Evolutionary conservation across 2,888 invertebrate species (phyloP).

Genomic region (Macaria liturata): DNA sequence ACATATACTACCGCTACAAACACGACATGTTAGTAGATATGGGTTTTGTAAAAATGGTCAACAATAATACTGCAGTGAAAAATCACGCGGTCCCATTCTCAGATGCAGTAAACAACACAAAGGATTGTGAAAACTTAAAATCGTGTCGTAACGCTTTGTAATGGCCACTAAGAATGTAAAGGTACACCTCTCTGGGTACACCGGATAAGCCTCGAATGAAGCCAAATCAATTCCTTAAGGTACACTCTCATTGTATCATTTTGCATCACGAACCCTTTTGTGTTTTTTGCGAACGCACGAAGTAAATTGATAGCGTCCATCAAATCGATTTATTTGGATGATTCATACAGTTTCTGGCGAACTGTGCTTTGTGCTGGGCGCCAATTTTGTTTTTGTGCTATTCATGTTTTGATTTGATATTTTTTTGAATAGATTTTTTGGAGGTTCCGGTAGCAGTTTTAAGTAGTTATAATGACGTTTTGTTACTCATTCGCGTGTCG

Average conservation of each 20-base stretch:
- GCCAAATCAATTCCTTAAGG: constrained; percentile 56
- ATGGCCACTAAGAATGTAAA: constrained; percentile 43
- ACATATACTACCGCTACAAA: too few species aligned
- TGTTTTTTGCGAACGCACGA: constrained; percentile 50
- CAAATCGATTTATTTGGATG: constrained; percentile 61
- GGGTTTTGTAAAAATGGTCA: constrained; percentile 5
- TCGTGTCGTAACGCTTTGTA: constrained; percentile 35
- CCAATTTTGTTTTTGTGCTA: constrained; percentile 36
- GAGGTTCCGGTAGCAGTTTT: constrained; percentile 1
- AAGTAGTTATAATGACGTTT: neutral
- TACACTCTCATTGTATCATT: constrained; percentile 58
- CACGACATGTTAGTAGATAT: too few species aligned
- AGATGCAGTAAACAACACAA: constrained; percentile 13
- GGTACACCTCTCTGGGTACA: constrained; percentile 26
- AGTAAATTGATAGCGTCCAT: constrained; percentile 58
- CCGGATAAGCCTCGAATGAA: constrained; percentile 62
- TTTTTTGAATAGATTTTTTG: constrained; percentile 13
- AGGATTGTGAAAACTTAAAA: constrained; percentile 24
- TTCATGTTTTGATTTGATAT: constrained; percentile 15
- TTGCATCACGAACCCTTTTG: constrained; percentile 57
- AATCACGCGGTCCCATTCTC: constrained; percentile 4
- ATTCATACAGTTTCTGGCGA: constrained; percentile 59
- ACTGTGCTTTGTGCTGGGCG: constrained; percentile 36
- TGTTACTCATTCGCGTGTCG: too few species aligned
- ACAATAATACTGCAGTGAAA: constrained; percentile 1